Evolutionary conservation across 2,113 vertebrate genomes (phyloP), one percentile per base, ranked within the genome.

Genomic region (Elephas maximus): DNA sequence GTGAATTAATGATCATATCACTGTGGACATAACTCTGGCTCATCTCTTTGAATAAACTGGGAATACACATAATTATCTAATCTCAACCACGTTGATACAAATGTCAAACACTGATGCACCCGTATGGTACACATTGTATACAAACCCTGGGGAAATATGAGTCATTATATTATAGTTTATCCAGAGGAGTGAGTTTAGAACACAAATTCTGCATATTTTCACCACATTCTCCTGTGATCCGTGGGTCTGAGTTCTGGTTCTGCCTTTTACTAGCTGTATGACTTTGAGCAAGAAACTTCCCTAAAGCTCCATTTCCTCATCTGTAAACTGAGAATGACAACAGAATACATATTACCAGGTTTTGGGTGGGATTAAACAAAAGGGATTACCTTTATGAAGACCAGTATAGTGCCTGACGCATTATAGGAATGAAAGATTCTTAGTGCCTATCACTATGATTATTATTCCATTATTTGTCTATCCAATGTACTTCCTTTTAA

Each of bases 401-500:
- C 9, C 51, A 71, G 21, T 33, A 87, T 30, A 41, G 1, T 33
- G 20, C 57, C 76, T 85, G 76, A 15, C 15, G 30, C 11, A 33
- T 77, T 73, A 33, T 24, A 80, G n/a, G n/a, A 17, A 24, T 17
- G 81, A 83, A 93, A 79, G 45, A 93, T 48, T 41, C 11, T 65
- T 77, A 65, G n/a, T 3, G 15, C 28, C 37, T 67, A 51, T 90
- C 9, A 20, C 80, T 60, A 79, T 71, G 17, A 69, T 69, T 90
- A 79, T 94, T 84, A 37, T 44, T 81, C 62, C 18, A 57, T 26
- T 44, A 51, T 63, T 73, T 18, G 91, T 85, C 60, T 88, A 48
- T 69, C 24, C 33, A 65, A 74, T 57, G 5, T 20, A 92, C 78
- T 94, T 97, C 85, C 17, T 94, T 96, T 82, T 33, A 90, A 91